Percentiles rank a stretch among this genome's conserved stretches.
phyloP scores from a whole-genome alignment of 2,797 vertebrate species.

The Clarias fuscus region DNA sequence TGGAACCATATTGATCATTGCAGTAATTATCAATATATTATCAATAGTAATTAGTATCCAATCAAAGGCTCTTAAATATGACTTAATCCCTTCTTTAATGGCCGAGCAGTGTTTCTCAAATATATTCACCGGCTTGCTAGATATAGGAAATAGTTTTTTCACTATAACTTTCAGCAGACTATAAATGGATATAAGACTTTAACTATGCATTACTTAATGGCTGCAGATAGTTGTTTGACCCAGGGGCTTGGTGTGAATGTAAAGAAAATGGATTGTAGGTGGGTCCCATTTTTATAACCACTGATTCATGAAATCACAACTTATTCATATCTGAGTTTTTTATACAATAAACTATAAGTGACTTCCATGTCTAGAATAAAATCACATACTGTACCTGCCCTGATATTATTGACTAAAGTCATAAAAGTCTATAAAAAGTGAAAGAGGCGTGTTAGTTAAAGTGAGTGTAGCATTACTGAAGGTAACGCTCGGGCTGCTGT shows the following conservation, averaged over 20 bases:
- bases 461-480: constrained; percentile 79
- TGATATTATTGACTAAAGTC: constrained; percentile 64
- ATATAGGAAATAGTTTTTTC: not conserved
- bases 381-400: constrained; percentile 53
- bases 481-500: constrained; percentile 77
- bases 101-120: not conserved
- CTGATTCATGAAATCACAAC: constrained; percentile 53
- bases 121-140: not conserved
- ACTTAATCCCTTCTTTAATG: too few species aligned
- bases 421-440: constrained; percentile 74
- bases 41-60: too few species aligned
- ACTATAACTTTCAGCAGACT: not conserved
- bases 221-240: constrained; percentile 34
- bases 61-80: not conserved
- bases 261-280: constrained; percentile 35
- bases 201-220: constrained; percentile 36
- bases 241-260: constrained; percentile 32
- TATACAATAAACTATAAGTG: constrained; percentile 55
- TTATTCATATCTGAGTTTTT: constrained; percentile 58
- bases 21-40: too few species aligned
- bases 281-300: constrained; percentile 60
- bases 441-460: constrained; percentile 74
- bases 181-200: constrained; percentile 17
- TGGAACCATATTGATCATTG: too few species aligned
- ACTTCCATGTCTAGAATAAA: constrained; percentile 65